Conservation (phyloP, 2,888 invertebrate species). For the Elysia crispata region DNA sequence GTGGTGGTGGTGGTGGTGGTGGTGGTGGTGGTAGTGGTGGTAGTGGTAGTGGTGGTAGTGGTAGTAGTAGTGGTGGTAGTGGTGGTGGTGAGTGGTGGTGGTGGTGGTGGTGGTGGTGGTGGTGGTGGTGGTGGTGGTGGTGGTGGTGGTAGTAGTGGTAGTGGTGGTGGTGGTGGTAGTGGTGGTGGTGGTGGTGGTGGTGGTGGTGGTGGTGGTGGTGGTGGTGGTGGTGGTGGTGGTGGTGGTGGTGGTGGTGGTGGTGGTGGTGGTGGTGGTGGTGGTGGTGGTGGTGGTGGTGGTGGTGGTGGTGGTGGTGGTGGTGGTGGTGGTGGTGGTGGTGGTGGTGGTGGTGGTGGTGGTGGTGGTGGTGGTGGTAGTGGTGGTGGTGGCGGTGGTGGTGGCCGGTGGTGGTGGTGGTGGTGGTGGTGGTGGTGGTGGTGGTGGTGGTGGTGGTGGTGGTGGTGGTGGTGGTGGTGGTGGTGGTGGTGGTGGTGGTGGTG, state of each 20-base stretch:
- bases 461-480: slow-evolving; percentile 13
- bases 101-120: neutral
- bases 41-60: neutral
- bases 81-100: too few species aligned
- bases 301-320: neutral
- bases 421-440: neutral
- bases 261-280: too few species aligned
- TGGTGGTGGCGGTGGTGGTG: neutral
- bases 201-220: neutral
- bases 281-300: neutral
- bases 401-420: neutral
- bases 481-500: slow-evolving; percentile 16
- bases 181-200: neutral
- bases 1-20: neutral
- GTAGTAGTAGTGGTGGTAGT: neutral
- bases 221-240: neutral
- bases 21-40: too few species aligned
- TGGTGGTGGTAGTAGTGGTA: neutral
- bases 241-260: neutral
- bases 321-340: neutral
- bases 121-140: neutral
- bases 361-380: too few species aligned
- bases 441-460: neutral
- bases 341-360: neutral
- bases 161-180: neutral